These are phyloP conservation scores for Erpetoichthys calabaricus DNA, from an alignment of 2,797 vertebrate species.

Conservation along the genomic window DNA sequence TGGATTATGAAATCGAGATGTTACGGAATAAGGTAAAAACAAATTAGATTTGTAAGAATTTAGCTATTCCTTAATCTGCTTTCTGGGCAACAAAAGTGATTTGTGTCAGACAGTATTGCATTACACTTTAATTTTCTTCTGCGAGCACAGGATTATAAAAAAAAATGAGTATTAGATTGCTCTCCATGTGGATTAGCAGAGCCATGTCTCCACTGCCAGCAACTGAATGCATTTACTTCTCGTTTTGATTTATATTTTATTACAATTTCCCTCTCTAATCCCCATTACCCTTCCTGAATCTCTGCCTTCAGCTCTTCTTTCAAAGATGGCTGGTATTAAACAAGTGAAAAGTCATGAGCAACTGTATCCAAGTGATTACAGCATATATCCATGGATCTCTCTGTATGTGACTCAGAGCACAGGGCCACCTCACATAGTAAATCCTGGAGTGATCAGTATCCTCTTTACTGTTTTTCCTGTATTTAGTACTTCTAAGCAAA, in stretches of 20 bases:
- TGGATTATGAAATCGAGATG: conserved; percentile 47
- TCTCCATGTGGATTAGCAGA: conserved; percentile 57
- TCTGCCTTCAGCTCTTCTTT: conserved; percentile 31
- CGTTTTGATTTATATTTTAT: conserved; percentile 59
- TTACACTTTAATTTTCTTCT: conserved; percentile 68
- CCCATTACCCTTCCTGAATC: conserved; percentile 42
- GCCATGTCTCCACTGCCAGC: conserved; percentile 47
- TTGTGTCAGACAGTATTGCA: conserved; percentile 61
- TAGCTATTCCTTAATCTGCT: conserved; percentile 61
- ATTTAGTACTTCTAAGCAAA: no score
- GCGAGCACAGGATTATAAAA: conserved; percentile 54
- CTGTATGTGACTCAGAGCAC: no score
- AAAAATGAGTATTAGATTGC: conserved; percentile 52
- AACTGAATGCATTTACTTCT: conserved; percentile 57
- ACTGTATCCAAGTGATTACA: no score
- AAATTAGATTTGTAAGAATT: conserved; percentile 57
- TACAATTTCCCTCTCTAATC: conserved; percentile 44
- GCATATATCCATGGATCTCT: no score
- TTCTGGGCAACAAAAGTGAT: conserved; percentile 57
- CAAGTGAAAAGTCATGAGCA: background rate
- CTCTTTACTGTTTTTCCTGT: no score
- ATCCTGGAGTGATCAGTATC: no score
- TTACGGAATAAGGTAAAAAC: conserved; percentile 36
- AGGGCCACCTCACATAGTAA: no score
- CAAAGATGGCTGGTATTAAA: background rate